Conservation (phyloP, 2,888 invertebrate species). For the Oconnorella tubifera region DNA sequence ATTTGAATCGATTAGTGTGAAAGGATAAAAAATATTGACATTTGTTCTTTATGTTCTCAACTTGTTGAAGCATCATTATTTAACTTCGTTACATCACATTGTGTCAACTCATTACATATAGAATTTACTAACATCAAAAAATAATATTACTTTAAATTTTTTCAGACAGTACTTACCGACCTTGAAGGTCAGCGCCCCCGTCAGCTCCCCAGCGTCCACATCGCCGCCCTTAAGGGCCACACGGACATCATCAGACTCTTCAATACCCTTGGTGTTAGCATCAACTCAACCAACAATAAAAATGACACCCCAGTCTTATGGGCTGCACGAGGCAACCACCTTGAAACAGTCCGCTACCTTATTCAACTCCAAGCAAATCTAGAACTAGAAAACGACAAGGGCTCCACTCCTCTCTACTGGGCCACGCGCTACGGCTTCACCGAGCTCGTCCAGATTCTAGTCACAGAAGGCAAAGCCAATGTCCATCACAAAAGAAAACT, state of each 20-base stretch:
- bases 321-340: slow-evolving; percentile 49
- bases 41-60: too few species aligned
- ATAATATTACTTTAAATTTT: too few species aligned
- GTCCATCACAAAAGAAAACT: slow-evolving; percentile 43
- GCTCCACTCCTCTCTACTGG: slow-evolving; percentile 53
- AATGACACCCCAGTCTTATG: slow-evolving; percentile 52
- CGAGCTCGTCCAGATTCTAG: slow-evolving; percentile 42
- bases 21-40: too few species aligned
- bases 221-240: slow-evolving; percentile 37
- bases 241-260: slow-evolving; percentile 31
- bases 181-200: slow-evolving; percentile 48
- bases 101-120: neutral
- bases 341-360: slow-evolving; percentile 28
- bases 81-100: too few species aligned
- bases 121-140: neutral
- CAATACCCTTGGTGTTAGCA: slow-evolving; percentile 20
- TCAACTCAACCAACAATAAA: slow-evolving; percentile 38
- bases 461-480: slow-evolving; percentile 43
- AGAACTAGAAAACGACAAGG: slow-evolving; percentile 48
- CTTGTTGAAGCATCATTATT: too few species aligned
- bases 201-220: slow-evolving; percentile 34
- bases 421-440: slow-evolving; percentile 48
- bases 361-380: slow-evolving; percentile 39
- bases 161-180: slow-evolving; percentile 34
- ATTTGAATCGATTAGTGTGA: too few species aligned